These are phyloP conservation scores for Scatophagus argus DNA, from an alignment of 2,113 vertebrate genomes.

Conservation along the genomic window DNA sequence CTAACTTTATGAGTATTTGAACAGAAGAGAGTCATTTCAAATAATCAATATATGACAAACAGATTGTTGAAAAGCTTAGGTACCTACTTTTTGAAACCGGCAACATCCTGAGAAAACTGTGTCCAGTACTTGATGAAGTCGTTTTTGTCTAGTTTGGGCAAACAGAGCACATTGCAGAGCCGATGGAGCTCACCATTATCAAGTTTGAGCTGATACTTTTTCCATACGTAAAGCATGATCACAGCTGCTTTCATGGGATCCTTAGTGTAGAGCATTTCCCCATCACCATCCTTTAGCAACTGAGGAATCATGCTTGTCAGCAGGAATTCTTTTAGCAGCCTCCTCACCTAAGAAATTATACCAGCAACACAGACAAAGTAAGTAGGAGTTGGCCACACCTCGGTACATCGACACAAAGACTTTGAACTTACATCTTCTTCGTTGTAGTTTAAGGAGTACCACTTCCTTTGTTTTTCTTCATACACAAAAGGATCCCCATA, in stretches of 20 bases:
- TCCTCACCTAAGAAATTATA: constrained; percentile 66
- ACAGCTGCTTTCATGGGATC: constrained; percentile 74
- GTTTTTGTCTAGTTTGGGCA: constrained; percentile 71
- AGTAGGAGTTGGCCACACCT: background rate
- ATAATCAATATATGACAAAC: background rate
- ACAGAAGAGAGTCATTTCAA: background rate
- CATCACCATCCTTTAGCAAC: constrained; percentile 44
- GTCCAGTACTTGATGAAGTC: constrained; percentile 74
- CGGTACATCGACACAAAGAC: accelerated
- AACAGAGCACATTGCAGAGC: constrained; percentile 62
- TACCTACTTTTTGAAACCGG: constrained; percentile 68
- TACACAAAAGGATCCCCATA: constrained; percentile 67
- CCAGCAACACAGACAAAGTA: background rate
- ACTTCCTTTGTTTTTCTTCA: constrained; percentile 33
- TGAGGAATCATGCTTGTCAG: constrained; percentile 65
- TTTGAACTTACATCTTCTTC: constrained; percentile 79
- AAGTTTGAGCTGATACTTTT: constrained; percentile 22
- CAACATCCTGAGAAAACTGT: constrained; percentile 59
- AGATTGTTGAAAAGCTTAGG: background rate
- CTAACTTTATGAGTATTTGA: background rate
- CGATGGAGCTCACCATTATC: background rate
- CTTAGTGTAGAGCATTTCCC: constrained; percentile 39
- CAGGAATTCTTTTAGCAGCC: constrained; percentile 77
- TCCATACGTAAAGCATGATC: constrained; percentile 70
- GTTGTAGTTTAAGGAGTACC: constrained; percentile 73